Conservation (phyloP, 2,113 vertebrate species). For the Dendrocopos noguchii region DNA sequence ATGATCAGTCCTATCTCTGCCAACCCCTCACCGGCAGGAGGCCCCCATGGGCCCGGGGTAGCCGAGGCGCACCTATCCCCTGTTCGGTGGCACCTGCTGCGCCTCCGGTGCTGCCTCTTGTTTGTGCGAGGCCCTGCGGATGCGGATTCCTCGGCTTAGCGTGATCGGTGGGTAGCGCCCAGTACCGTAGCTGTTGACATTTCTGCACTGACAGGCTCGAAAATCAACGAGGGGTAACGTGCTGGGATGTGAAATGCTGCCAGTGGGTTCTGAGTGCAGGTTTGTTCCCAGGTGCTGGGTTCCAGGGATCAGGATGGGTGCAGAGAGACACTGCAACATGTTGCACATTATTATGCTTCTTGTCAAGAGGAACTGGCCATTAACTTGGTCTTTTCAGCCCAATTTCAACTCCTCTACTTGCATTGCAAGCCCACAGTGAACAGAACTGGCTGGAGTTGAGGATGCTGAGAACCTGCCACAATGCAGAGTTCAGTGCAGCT, state of each 20-base stretch:
- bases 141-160: no score
- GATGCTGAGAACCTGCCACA: no score
- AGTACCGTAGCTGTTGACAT: no score
- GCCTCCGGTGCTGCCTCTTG: no score
- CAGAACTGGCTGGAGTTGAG: neutral
- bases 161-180: no score
- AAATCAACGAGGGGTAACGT: no score
- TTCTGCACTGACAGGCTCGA: neutral
- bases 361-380: accelerated
- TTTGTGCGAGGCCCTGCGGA: no score
- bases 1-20: neutral
- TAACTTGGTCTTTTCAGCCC: neutral
- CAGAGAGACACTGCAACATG: no score
- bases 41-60: neutral
- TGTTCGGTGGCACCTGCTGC: neutral
- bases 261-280: neutral
- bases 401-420: accelerated
- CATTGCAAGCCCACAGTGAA: accelerated
- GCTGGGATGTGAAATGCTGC: no score
- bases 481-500: accelerated
- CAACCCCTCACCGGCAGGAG: neutral
- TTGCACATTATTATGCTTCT: accelerated
- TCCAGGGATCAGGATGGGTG: no score
- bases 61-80: neutral
- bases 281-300: neutral